Percentiles rank a stretch among this genome's conserved stretches.
Conservation (phyloP, 2,113 vertebrate genomes). For the Daubentonia madagascariensis region DNA sequence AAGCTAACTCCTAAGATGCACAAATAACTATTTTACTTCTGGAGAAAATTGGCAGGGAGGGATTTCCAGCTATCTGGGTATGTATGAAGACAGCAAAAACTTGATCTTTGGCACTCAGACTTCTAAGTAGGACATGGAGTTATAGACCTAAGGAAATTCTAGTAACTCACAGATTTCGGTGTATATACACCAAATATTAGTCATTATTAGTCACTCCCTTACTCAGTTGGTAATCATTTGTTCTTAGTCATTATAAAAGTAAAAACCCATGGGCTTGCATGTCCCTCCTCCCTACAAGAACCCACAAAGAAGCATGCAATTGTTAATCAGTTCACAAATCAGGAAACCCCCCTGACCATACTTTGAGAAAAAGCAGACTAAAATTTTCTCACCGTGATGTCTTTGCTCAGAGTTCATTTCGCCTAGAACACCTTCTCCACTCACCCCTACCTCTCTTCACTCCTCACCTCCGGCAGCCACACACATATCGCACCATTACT, state of each 20-base stretch:
- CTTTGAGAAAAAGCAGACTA: not conserved
- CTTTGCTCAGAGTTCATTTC: not conserved
- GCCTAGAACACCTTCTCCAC: not conserved
- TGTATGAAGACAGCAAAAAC: not conserved
- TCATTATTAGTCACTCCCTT: slow-evolving; percentile 52
- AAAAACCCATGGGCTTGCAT: not conserved
- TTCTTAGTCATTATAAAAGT: not conserved
- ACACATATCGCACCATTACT: not conserved
- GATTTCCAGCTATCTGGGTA: no score
- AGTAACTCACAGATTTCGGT: not conserved
- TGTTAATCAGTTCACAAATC: not conserved
- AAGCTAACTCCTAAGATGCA: not conserved
- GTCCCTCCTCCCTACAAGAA: not conserved
- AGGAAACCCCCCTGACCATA: not conserved
- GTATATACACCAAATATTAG: not conserved
- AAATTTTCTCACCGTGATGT: not conserved
- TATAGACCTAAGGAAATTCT: not conserved
- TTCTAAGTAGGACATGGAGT: not conserved
- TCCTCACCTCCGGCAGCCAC: not conserved
- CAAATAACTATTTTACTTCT: not conserved
- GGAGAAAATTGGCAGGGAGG: not conserved
- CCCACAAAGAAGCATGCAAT: not conserved
- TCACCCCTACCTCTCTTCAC: not conserved
- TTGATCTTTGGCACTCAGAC: not conserved
- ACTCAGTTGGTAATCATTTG: not conserved